These are phyloP conservation scores for Pandion haliaetus DNA, from an alignment of 2,113 vertebrate species.

Conservation along the genomic window DNA sequence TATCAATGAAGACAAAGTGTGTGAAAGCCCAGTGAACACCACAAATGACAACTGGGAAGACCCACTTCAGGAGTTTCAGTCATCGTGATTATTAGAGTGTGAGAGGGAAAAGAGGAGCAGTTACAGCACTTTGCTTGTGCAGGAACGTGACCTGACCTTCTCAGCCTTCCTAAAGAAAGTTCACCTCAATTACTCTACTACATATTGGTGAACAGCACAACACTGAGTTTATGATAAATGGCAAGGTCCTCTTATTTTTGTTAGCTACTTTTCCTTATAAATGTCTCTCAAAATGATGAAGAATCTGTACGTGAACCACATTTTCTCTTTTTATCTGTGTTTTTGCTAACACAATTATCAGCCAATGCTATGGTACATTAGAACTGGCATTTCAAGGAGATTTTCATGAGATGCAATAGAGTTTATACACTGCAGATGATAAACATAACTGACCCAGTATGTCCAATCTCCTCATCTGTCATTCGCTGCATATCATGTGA, in stretches of 20 bases:
- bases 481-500: background rate
- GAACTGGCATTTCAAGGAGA: background rate
- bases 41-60: background rate
- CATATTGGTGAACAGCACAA: rapidly evolving
- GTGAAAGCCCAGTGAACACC: background rate
- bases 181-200: background rate
- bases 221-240: background rate
- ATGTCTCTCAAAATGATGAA: background rate
- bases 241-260: background rate
- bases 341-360: background rate
- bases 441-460: background rate
- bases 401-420: background rate
- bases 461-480: background rate
- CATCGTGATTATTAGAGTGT: background rate
- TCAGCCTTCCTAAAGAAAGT: background rate
- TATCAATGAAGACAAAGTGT: background rate
- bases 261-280: background rate
- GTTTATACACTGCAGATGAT: background rate
- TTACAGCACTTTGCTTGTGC: background rate
- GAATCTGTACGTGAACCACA: background rate
- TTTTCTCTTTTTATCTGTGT: background rate
- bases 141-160: background rate
- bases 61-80: background rate
- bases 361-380: background rate
- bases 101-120: background rate